Base-by-base conservation (phyloP, 2,113 vertebrate genomes). In the Cololabis saira region DNA sequence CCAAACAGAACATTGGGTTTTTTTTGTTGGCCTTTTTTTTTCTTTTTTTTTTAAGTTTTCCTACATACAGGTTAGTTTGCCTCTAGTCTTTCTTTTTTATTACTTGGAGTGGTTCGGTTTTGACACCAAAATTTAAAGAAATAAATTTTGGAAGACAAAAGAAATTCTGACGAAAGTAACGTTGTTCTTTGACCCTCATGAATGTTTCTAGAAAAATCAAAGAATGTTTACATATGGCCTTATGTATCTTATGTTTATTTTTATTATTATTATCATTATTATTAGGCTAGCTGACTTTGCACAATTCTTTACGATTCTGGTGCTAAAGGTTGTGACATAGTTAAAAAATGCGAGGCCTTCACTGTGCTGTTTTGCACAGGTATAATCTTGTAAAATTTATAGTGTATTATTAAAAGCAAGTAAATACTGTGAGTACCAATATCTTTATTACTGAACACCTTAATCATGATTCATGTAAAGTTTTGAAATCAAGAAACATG, bases 401-500 rank as follows among this genome's bases (percentile, higher is more conserved):
- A 84, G 74, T 78, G 69, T 86, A 75, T 85, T 85, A 74, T 85
- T 67, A 75, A 48, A 78, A 64, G 33, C 10, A 37, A 37, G 86
- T 87, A 84, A 90, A 92, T 90, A 87, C 91, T 91, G 90, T 92
- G 91, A 91, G 85, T 84, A 67, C 78, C 44, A 67, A 74, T 91
- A 88, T 89, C 67, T 80, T 84, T 91, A 81, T 77, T 78, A 81
- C 51, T 79, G 80, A 86, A 74, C 40, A 76, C 44, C 13, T 44
- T 80, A 73, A 74, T 81, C 40, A 89, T 78, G 87, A 71, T 86
- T 81, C 74, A 80, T 89, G 81, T 75, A 73, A 73, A 83, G 55
- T 74, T 71, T 74, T 74, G 37, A 79, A 88, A 81, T 65, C 73
- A 81, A 84, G 76, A 69, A 63, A 41, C 60, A 22, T 72, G 66